Evolutionary conservation across 2,113 vertebrate species (phyloP).

Genomic region (Desmodus rotundus): DNA sequence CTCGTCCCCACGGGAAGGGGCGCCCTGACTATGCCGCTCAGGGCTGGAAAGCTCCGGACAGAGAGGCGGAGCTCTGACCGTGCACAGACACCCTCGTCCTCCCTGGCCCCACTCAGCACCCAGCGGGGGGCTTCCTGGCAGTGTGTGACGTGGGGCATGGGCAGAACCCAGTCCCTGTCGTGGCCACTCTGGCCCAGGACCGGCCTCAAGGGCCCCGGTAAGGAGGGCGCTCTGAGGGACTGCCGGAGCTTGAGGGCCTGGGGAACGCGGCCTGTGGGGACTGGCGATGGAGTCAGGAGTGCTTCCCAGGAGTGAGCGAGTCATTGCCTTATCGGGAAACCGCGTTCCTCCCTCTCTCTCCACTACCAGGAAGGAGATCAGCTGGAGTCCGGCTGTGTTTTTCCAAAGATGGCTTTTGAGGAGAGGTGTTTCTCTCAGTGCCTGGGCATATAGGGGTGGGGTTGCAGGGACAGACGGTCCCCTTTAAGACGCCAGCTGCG

Average conservation of each 20-base stretch:
- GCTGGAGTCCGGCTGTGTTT: neutral
- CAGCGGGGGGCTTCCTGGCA: fast-evolving
- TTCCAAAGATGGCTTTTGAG: constrained; percentile 57
- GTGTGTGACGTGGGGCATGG: fast-evolving
- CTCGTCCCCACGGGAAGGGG: too few relatives aligned
- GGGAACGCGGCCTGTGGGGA: neutral
- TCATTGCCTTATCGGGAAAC: constrained; percentile 56
- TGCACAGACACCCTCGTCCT: neutral
- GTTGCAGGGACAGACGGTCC: neutral
- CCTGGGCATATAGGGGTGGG: neutral
- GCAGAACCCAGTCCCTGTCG: neutral
- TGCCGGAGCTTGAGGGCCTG: neutral
- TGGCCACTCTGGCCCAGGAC: neutral
- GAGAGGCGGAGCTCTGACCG: neutral
- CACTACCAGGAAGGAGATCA: constrained; percentile 26
- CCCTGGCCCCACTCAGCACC: neutral
- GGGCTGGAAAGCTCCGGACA: neutral
- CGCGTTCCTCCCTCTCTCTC: neutral
- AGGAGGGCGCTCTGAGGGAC: neutral
- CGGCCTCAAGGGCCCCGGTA: neutral
- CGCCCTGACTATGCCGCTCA: neutral
- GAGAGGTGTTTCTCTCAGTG: constrained; percentile 10
- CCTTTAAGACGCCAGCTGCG: neutral
- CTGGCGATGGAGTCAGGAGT: neutral
- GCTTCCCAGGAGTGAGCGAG: neutral